phyloP scores from a whole-genome alignment of 2,113 vertebrate genomes.

The Litocranius walleri region DNA sequence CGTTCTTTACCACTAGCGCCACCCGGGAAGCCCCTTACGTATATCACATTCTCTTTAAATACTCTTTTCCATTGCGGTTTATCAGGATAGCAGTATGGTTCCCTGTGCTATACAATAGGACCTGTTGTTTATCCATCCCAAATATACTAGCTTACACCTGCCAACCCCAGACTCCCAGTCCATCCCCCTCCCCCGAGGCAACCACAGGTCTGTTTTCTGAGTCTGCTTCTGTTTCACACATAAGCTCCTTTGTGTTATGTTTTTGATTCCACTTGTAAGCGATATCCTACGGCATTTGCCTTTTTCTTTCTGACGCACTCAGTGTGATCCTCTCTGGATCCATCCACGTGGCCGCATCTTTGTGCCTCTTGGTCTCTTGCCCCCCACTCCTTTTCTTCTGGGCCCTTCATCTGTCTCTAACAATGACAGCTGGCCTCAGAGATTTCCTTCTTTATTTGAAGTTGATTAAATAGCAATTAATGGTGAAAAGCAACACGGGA shows the following conservation, averaged over 20 bases:
- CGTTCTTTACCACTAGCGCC: neutral
- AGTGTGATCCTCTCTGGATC: neutral
- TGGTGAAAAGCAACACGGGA: slow-evolving; percentile 4
- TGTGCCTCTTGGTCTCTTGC: neutral
- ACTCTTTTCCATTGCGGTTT: neutral
- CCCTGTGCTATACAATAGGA: neutral
- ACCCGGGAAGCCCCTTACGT: neutral
- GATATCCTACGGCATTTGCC: fast-evolving
- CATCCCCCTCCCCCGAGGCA: neutral
- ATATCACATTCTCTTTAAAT: neutral
- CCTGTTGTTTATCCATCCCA: neutral
- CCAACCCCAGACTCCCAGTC: neutral
- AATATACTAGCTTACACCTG: neutral
- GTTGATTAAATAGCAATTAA: slow-evolving; percentile 76
- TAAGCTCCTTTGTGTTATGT: neutral
- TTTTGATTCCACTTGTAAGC: neutral
- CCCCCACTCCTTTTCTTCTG: neutral
- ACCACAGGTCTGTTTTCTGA: neutral
- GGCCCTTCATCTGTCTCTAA: slow-evolving; percentile 43
- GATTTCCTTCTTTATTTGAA: slow-evolving; percentile 49
- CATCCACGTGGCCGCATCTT: fast-evolving
- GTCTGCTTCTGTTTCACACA: neutral
- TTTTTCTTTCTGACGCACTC: neutral
- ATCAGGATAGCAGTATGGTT: neutral
- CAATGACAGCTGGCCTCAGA: slow-evolving; percentile 61